phyloP scores from a whole-genome alignment of 2,113 vertebrate species.

The Nyctibius bracteatus region DNA sequence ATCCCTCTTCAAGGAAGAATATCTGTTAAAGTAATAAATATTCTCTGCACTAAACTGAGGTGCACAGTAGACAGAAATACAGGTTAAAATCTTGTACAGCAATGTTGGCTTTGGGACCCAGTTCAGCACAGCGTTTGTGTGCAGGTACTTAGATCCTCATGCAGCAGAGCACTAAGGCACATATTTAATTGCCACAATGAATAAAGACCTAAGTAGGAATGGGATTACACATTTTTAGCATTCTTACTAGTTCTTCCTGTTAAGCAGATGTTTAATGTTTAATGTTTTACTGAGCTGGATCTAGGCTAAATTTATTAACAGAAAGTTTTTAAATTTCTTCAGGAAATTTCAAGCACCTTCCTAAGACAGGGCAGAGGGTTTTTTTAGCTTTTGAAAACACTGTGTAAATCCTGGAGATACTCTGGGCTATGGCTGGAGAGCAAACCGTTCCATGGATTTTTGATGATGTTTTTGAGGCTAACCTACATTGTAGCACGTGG shows the following conservation, averaged over 20 bases:
- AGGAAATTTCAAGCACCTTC: neutral
- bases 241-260: neutral
- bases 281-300: neutral
- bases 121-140: neutral
- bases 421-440: neutral
- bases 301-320: slow-evolving; percentile 2
- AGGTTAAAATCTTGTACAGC: neutral
- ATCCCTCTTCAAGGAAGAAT: neutral
- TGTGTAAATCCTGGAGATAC: neutral
- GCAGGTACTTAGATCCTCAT: slow-evolving; percentile 3
- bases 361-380: neutral
- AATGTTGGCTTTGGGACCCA: neutral
- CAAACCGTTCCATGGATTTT: neutral
- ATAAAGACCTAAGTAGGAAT: slow-evolving; percentile 19
- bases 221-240: slow-evolving; percentile 2
- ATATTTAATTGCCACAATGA: slow-evolving; percentile 37
- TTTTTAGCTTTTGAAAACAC: neutral
- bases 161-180: slow-evolving; percentile 16
- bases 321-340: neutral
- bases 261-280: slow-evolving; percentile 2
- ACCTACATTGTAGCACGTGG: rapidly evolving
- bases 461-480: neutral
- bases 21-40: slow-evolving; percentile 8
- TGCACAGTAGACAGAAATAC: neutral
- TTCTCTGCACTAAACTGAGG: neutral